These are phyloP conservation scores for Moxostoma hubbsi DNA, from an alignment of 2,797 vertebrate species.

Conservation along the genomic window DNA sequence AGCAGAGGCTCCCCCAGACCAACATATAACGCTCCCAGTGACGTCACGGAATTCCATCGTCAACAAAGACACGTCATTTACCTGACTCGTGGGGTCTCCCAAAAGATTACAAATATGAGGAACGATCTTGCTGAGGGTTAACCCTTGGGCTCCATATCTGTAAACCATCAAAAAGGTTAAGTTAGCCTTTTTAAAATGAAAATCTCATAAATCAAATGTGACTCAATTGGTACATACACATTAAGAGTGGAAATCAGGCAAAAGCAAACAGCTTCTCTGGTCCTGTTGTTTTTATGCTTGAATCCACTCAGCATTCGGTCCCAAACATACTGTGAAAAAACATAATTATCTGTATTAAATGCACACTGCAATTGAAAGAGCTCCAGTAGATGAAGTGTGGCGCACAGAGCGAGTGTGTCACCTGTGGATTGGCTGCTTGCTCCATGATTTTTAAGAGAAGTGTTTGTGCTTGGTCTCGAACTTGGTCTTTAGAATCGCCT, in stretches of 20 bases:
- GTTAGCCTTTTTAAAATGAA: neutral
- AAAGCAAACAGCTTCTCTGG: slow-evolving; percentile 92
- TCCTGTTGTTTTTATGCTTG: slow-evolving; percentile 96
- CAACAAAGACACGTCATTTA: slow-evolving; percentile 50
- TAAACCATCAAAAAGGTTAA: slow-evolving; percentile 9
- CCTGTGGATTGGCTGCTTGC: slow-evolving; percentile 93
- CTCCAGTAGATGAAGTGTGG: too few relatives aligned
- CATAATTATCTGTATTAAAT: neutral
- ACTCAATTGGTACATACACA: slow-evolving; percentile 76
- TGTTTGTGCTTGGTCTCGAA: slow-evolving; percentile 92
- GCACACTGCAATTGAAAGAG: too few relatives aligned
- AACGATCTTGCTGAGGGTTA: slow-evolving; percentile 97
- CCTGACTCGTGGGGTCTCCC: slow-evolving; percentile 95
- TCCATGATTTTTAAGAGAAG: slow-evolving; percentile 97
- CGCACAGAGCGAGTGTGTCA: slow-evolving; percentile 49
- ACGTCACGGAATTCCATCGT: too few relatives aligned
- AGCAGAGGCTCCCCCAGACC: slow-evolving; percentile 42
- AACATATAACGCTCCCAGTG: neutral
- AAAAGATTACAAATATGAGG: slow-evolving; percentile 97
- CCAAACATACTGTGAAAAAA: slow-evolving; percentile 87
- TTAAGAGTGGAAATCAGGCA: slow-evolving; percentile 94
- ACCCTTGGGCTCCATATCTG: slow-evolving; percentile 95
- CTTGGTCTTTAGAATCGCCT: slow-evolving; percentile 93
- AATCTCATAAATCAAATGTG: neutral
- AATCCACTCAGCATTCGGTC: slow-evolving; percentile 95